These are phyloP conservation scores for Diglossa cyanea DNA, from an alignment of 2,797 vertebrate genomes.

Conservation along the genomic window DNA sequence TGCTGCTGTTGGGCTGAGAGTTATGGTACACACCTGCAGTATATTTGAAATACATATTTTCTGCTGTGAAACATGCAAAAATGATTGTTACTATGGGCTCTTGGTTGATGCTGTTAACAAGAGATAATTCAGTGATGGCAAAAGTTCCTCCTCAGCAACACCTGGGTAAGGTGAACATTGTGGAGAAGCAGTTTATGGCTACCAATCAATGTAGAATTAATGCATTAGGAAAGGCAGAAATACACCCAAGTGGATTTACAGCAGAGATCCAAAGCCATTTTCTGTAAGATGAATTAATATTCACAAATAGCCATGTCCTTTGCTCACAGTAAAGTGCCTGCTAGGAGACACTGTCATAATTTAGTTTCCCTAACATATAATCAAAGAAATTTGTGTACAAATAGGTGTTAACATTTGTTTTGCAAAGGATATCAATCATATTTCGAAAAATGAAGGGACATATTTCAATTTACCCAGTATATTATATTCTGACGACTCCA, in stretches of 20 bases:
- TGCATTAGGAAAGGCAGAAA: background rate
- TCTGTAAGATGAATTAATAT: background rate
- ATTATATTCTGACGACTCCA: conserved; percentile 84
- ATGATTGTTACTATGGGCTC: background rate
- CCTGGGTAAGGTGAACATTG: background rate
- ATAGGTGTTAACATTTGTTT: conserved; percentile 83
- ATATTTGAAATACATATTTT: conserved; percentile 18
- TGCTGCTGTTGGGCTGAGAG: background rate
- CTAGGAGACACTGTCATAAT: background rate
- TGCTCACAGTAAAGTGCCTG: background rate
- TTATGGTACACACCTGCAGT: background rate
- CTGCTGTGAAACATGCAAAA: background rate
- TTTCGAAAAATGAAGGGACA: conserved; percentile 84
- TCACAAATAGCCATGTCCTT: background rate
- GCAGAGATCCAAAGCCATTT: background rate
- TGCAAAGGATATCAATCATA: conserved; percentile 93
- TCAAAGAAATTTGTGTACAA: conserved; percentile 73
- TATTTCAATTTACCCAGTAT: conserved; percentile 93
- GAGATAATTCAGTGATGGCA: background rate
- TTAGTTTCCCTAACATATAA: conserved; percentile 45
- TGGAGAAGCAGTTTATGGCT: background rate
- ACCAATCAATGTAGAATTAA: background rate
- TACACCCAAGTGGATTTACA: background rate
- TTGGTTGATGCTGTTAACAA: background rate
- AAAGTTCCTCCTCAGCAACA: background rate